phyloP scores from a whole-genome alignment of 2,797 vertebrate species.

The Huso huso region DNA sequence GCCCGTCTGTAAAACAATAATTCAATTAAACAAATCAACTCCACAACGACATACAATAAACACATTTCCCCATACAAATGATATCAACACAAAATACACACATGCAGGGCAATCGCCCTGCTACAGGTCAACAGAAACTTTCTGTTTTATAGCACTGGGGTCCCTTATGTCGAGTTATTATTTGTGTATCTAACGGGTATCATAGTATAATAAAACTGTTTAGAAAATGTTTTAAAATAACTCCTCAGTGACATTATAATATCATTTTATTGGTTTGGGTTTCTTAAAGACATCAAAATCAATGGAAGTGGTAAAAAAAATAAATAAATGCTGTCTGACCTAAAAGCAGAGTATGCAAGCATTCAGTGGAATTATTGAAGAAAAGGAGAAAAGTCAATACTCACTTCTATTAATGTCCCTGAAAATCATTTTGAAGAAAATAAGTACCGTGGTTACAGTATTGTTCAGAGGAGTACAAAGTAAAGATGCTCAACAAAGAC shows the following conservation, averaged over 20 bases:
- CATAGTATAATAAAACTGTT: neutral
- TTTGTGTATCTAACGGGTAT: neutral
- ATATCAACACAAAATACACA: too few relatives aligned
- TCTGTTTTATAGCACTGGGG: too few relatives aligned
- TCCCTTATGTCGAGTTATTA: too few relatives aligned
- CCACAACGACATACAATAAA: too few relatives aligned
- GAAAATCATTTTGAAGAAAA: slow-evolving; percentile 3
- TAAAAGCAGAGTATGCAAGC: neutral
- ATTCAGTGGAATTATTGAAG: neutral
- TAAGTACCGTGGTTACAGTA: neutral
- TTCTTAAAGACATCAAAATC: slow-evolving; percentile 1
- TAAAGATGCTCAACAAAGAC: slow-evolving; percentile 51
- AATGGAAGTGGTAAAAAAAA: neutral
- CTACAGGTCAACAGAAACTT: too few relatives aligned
- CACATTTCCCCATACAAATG: too few relatives aligned
- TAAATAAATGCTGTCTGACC: neutral
- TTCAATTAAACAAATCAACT: too few relatives aligned
- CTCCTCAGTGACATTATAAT: neutral
- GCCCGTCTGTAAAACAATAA: too few relatives aligned
- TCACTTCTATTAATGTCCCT: neutral
- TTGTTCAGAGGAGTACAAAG: slow-evolving; percentile 39
- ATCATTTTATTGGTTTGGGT: neutral
- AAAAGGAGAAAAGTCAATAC: neutral
- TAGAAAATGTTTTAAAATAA: neutral
- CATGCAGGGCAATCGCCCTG: too few relatives aligned